Evolutionary conservation across 2,113 vertebrate species (phyloP).

Genomic region (Xenus cinereus): DNA sequence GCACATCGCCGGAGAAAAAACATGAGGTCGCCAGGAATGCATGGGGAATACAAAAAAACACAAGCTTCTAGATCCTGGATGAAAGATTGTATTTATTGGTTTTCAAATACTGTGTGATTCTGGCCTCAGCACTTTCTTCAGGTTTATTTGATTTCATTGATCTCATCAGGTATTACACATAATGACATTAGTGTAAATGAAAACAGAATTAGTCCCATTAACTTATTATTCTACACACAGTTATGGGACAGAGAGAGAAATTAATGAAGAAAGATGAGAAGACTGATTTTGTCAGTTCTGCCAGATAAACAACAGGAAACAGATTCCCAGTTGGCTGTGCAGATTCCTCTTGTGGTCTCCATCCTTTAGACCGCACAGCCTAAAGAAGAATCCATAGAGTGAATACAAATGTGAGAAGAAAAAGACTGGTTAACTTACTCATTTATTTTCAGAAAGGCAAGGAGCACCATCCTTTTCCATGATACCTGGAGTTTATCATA

Average conservation of each 20-base stretch:
- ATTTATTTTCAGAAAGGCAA: background rate
- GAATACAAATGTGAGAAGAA: background rate
- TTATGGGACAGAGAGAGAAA: background rate
- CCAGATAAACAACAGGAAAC: background rate
- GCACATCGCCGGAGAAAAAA: background rate
- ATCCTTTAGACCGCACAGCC: background rate
- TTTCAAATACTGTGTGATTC: constrained; percentile 1
- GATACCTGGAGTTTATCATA: background rate
- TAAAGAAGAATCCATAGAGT: background rate
- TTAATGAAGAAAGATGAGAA: constrained; percentile 28
- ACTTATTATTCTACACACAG: constrained; percentile 1
- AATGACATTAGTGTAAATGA: constrained; percentile 13
- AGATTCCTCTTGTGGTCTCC: background rate
- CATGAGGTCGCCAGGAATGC: background rate
- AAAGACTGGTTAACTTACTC: background rate
- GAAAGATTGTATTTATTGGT: background rate
- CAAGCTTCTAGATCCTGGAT: background rate
- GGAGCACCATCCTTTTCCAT: background rate
- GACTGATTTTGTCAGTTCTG: constrained; percentile 13
- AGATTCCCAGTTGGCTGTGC: background rate
- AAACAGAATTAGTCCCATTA: constrained; percentile 28
- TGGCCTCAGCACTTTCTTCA: constrained; percentile 27
- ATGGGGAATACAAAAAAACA: background rate
- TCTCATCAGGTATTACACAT: constrained; percentile 12
- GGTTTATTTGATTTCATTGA: constrained; percentile 33